A percentile compares a stretch with the other conserved stretches of the same genome.
Conservation (phyloP, 2,888 invertebrate species). For the Orthosia gothica region DNA sequence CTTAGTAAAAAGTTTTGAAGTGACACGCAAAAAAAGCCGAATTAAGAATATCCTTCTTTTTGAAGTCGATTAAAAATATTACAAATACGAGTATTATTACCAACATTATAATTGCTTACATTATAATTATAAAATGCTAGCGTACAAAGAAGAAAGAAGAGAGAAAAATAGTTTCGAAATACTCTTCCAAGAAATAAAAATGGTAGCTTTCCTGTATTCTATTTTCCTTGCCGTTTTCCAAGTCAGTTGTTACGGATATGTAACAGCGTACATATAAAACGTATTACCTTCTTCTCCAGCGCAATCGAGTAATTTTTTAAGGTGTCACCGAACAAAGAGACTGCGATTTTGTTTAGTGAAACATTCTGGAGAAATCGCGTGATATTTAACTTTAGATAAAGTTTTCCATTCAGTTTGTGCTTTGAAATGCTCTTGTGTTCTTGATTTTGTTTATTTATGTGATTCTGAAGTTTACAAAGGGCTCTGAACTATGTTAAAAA, state of each 20-base stretch:
- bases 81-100: too few relatives aligned
- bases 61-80: too few relatives aligned
- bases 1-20: too few relatives aligned
- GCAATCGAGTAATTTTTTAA: conserved; percentile 46
- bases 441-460: conserved; percentile 41
- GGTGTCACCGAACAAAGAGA: conserved; percentile 50
- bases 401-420: not conserved
- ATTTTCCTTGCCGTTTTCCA: conserved; percentile 51
- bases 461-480: conserved; percentile 12
- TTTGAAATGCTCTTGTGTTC: conserved; percentile 12
- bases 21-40: too few relatives aligned
- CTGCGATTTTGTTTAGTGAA: conserved; percentile 44
- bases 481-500: not conserved
- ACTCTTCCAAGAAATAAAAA: conserved; percentile 24
- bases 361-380: conserved; percentile 15
- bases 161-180: conserved; percentile 7
- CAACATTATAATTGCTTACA: too few relatives aligned
- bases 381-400: conserved; percentile 14
- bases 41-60: too few relatives aligned
- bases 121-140: too few relatives aligned
- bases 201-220: not conserved
- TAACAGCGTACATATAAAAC: conserved; percentile 34
- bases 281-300: conserved; percentile 39
- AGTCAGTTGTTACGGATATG: conserved; percentile 44
- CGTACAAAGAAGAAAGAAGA: not conserved